Evolutionary conservation across 2,888 invertebrate species (phyloP), one percentile per base, ranked within the genome.

Genomic region (Tipula vernalis): DNA sequence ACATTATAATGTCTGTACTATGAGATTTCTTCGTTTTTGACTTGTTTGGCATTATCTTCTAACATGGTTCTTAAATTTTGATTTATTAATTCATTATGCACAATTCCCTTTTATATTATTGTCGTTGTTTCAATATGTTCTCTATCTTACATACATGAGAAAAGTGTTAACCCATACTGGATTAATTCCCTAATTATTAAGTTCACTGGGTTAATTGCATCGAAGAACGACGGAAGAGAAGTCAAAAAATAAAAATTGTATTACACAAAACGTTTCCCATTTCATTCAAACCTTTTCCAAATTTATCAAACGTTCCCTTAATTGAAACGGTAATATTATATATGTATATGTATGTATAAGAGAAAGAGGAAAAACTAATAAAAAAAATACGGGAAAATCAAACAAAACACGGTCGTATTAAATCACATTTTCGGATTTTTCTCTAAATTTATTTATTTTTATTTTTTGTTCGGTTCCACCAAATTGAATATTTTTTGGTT

Each of bases 401-500:
- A 84, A 84, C 84, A 36, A 39, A 84, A 84, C 13, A 36, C 41
- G 28, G n/a, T 39, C 36, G 10, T 83, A 83, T 83, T 83, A 83
- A 83, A 83, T 83, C 83, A 36, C 39, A 84, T 84, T 84, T 84
- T 84, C 84, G 15, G 15, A 39, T 84, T 39, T 39, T 36, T 36
- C 36, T 36, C 83, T 36, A 83, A 12, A 36, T 28, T 28, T 15
- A 28, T 83, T 36, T 83, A 36, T 36, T 28, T 28, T 83, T 36
- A 44, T 83, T 13, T 83, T 28, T n/a, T 83, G 36, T 83, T 6
- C 15, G 4, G 18, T 51, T 57, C 51, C n/a, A 57, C 51, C 18
- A 57, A 57, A 57, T 83, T 83, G 83, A 83, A 36, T 36, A 36
- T 83, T n/a, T 86, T 86, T 87, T 86, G 87, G 51, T 87, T 87